phyloP scores from a whole-genome alignment of 2,113 vertebrate genomes.

The Triplophysa dalaica region DNA sequence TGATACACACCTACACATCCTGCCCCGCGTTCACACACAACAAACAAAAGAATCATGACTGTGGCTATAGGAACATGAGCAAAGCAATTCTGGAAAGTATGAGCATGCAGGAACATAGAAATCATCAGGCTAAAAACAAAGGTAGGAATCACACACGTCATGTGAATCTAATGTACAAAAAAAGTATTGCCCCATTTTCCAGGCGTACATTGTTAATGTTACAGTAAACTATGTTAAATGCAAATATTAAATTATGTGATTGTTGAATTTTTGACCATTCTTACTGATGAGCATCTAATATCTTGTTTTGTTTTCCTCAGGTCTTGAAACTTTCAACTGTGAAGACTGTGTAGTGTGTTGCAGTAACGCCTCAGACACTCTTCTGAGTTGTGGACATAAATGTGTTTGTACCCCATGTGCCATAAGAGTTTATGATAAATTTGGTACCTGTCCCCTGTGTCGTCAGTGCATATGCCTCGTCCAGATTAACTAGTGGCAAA shows the following conservation, averaged over 20 bases:
- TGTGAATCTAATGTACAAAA: too few species aligned
- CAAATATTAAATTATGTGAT: too few species aligned
- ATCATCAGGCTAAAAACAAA: background rate
- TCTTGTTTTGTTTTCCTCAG: conserved; percentile 27
- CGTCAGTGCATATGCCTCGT: conserved; percentile 42
- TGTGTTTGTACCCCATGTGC: conserved; percentile 67
- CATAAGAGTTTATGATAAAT: conserved; percentile 39
- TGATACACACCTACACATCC: conserved; percentile 51
- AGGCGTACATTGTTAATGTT: too few species aligned
- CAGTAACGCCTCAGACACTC: conserved; percentile 10
- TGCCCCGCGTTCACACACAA: conserved; percentile 54
- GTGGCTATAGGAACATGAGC: background rate
- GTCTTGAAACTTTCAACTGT: fast-evolving
- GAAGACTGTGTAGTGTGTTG: conserved; percentile 67
- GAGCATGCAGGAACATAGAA: background rate
- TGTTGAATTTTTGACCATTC: background rate
- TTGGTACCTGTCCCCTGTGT: conserved; percentile 72
- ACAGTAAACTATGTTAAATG: too few species aligned
- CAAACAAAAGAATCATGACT: conserved; percentile 1
- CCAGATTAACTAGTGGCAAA: background rate
- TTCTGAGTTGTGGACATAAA: conserved; percentile 66
- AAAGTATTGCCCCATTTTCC: too few species aligned
- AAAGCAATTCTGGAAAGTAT: background rate
- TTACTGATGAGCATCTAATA: background rate
- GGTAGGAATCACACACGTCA: conserved; percentile 5